A percentile compares a stretch with the other conserved stretches of the same genome.
Conservation (phyloP, 2,113 vertebrate species). For the Murina feae region DNA sequence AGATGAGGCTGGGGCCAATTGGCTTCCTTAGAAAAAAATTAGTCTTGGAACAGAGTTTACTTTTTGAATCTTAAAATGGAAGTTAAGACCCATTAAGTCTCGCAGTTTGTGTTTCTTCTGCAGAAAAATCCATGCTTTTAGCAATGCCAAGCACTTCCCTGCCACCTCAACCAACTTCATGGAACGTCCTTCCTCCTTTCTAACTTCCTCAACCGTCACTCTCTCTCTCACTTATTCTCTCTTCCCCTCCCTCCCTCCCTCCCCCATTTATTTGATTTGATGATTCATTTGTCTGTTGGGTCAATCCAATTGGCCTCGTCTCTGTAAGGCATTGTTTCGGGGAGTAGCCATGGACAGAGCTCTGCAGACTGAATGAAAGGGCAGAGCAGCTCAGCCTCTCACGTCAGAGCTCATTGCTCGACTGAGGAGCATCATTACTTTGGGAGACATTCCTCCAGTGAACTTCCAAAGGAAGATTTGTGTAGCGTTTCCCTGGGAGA, state of each 20-base stretch:
- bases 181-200: not conserved
- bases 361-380: not conserved
- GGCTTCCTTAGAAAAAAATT: not conserved
- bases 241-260: rapidly evolving
- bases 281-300: conserved; percentile 2
- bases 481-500: conserved; percentile 2
- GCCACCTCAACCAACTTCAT: not conserved
- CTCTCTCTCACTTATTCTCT: no score
- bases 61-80: conserved; percentile 16
- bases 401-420: not conserved
- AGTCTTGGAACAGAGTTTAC: not conserved
- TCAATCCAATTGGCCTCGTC: not conserved
- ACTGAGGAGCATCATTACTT: conserved; percentile 13
- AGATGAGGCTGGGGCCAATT: not conserved
- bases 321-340: not conserved
- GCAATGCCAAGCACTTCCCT: not conserved
- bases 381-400: not conserved
- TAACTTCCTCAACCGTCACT: not conserved
- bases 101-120: not conserved
- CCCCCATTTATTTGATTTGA: not conserved
- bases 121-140: not conserved
- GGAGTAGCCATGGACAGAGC: not conserved
- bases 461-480: conserved; percentile 11
- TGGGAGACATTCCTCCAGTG: conserved; percentile 24
- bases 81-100: not conserved